These are phyloP conservation scores for Natator depressus DNA, from an alignment of 2,113 vertebrate species.

Conservation along the genomic window DNA sequence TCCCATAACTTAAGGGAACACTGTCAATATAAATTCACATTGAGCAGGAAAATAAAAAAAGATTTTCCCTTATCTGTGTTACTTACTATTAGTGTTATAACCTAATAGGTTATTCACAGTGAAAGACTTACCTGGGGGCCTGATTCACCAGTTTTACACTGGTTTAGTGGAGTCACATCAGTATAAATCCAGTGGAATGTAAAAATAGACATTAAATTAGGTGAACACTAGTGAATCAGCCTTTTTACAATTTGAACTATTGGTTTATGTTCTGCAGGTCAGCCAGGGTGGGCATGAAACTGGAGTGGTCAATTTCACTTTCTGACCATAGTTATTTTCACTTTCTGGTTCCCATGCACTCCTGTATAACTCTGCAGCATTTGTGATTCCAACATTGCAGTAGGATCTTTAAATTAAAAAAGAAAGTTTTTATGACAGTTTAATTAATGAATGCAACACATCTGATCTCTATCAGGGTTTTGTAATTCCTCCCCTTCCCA, in stretches of 20 bases:
- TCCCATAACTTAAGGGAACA: neutral
- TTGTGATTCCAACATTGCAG: neutral
- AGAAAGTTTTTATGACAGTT: fast-evolving
- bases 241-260: neutral
- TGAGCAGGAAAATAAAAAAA: neutral
- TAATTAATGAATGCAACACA: neutral
- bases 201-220: neutral
- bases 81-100: neutral
- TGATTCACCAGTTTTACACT: neutral
- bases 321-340: neutral
- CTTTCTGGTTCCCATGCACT: fast-evolving
- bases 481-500: neutral
- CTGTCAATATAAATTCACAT: fast-evolving
- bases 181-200: neutral
- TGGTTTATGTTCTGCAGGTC: neutral
- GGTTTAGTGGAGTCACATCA: neutral
- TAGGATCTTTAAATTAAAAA: neutral
- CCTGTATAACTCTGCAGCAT: no score
- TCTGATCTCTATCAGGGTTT: neutral
- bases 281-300: neutral
- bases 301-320: neutral
- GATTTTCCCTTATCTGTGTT: neutral
- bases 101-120: neutral
- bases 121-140: neutral
- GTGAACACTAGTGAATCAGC: neutral